Evolutionary conservation across 2,888 invertebrate species (phyloP), one percentile per base, ranked within the genome.

Genomic region (Phaonia tiefii): DNA sequence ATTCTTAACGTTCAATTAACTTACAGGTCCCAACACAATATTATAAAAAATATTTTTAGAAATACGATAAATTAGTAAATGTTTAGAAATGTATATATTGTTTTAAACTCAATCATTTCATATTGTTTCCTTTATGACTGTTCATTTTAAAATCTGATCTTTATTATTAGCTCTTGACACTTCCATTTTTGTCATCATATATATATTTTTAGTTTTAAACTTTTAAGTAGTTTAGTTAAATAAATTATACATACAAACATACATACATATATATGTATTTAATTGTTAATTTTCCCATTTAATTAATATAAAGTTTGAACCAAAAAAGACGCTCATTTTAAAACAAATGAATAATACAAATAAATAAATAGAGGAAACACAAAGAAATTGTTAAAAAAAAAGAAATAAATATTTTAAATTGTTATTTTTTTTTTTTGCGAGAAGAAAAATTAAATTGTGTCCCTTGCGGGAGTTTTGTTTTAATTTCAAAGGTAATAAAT

Each of bases 241-340:
- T 26, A 73, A 82, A 75, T 58, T 72, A 49, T 69, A 26, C 49
- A 49, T 69, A 51, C 8, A 46, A 49, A 66, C 4, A 58, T 25
- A 17, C 10, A 51, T 51, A 20, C 11, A 31, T 31, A 58, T 25
- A 17, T 4, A 51, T 51, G 51, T 20, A 31, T 31, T 15, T 37
- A 73, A 72, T 69, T 76, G 20, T 73, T 75, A 22, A 72, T 63
- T 81, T 78, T 60, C 54, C 66, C 71, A 46, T 13, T 75, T 31
- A 5, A 31, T 5, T 31, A 15, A 69, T 26, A 39, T 66, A 20
- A 44, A 75, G 69, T 56, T 71, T 39, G 56, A 75, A 78, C 69
- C 75, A 81, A 80, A 81, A 81, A 81, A 81, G 78, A 81, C 81
- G 81, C 81, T 81, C 78, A 67, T 75, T 78, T 80, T 72, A 75